A percentile compares a stretch with the other conserved stretches of the same genome.
Evolutionary conservation across 2,888 invertebrate genomes (phyloP).

Genomic region (Tenthredo notha): DNA sequence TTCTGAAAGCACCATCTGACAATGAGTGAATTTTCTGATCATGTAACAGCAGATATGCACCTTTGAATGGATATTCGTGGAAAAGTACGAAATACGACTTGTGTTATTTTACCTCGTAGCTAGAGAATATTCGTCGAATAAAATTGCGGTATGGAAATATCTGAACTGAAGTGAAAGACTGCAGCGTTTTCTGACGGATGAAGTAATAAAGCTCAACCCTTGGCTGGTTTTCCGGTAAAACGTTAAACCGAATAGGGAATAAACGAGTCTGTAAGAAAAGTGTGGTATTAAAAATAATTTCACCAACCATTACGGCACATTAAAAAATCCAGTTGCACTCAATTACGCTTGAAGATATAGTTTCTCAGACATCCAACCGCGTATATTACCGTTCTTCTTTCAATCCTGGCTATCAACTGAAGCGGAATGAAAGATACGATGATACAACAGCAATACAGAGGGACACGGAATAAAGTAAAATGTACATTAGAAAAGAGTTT

Average conservation of each 20-base stretch:
- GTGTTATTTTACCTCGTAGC: neutral
- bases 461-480: neutral
- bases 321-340: constrained; percentile 31
- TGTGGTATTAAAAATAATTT: neutral
- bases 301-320: neutral
- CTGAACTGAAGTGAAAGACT: neutral
- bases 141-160: neutral
- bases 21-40: neutral
- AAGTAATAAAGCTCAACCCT: neutral
- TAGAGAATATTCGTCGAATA: neutral
- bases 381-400: neutral
- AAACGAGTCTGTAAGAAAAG: neutral
- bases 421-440: constrained; percentile 44
- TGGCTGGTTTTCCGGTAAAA: neutral
- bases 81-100: neutral
- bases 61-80: neutral
- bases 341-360: constrained; percentile 16
- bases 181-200: neutral
- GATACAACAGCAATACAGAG: constrained; percentile 25
- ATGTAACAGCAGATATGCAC: neutral
- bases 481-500: constrained; percentile 26
- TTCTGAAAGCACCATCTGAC: no score
- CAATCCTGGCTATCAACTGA: constrained; percentile 23
- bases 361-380: neutral
- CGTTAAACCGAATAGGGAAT: neutral